Percentiles rank a stretch among this genome's conserved stretches.
These are phyloP conservation scores for Chascanopsetta lugubris DNA, from an alignment of 2,113 vertebrate genomes.

Conservation along the genomic window DNA sequence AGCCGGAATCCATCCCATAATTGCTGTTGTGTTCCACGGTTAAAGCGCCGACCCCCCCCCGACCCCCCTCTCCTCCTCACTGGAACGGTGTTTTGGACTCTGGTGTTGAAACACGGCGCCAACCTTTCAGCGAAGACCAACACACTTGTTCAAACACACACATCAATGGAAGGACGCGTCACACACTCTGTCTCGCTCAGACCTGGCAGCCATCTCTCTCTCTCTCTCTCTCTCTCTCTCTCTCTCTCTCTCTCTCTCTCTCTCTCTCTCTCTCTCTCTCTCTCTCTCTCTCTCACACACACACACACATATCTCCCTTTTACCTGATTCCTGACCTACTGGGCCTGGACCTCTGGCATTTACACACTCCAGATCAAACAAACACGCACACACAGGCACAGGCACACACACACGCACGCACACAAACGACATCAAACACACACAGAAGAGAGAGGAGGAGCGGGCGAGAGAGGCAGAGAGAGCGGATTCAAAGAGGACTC, in stretches of 20 bases:
- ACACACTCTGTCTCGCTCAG: conserved; percentile 7
- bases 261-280: no score
- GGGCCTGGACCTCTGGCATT: conserved; percentile 76
- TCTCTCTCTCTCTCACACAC: conserved; percentile 3
- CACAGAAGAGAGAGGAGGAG: conserved; percentile 30
- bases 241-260: background rate
- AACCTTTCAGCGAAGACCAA: conserved; percentile 26
- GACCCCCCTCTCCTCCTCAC: background rate
- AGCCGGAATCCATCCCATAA: background rate
- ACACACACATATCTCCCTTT: conserved; percentile 15
- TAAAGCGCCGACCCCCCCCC: no score
- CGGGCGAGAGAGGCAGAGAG: conserved; percentile 13
- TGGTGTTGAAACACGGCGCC: conserved; percentile 9
- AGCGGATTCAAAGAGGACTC: conserved; percentile 39
- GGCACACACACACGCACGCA: conserved; percentile 32
- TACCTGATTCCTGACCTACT: conserved; percentile 65
- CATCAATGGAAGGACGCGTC: conserved; percentile 62
- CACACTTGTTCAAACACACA: conserved; percentile 60
- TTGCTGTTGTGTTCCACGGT: background rate
- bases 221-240: background rate
- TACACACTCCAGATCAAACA: conserved; percentile 80
- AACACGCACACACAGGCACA: conserved; percentile 45
- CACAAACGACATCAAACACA: conserved; percentile 57
- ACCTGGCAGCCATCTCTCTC: background rate
- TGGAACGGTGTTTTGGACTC: background rate